Conservation (phyloP, 2,888 invertebrate genomes). For the Apomyelois bistriatella region DNA sequence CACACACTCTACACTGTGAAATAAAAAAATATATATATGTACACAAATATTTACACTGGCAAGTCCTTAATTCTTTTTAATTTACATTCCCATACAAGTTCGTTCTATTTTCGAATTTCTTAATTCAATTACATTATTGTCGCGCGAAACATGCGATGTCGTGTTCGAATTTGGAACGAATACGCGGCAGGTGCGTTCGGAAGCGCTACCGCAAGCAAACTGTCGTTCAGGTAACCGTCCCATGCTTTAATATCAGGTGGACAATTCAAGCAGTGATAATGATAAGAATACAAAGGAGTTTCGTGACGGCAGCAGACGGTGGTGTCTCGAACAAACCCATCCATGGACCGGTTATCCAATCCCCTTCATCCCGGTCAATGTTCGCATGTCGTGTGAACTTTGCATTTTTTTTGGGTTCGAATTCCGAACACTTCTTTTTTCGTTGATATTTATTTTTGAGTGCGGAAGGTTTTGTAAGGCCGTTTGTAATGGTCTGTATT, state of each 20-base stretch:
- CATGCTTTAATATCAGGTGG: conserved; percentile 59
- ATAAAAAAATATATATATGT: conserved; percentile 29
- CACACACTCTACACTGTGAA: conserved; percentile 39
- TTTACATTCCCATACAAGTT: conserved; percentile 39
- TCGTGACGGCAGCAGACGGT: conserved; percentile 21
- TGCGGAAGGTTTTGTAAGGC: conserved; percentile 3
- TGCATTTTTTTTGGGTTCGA: conserved; percentile 9
- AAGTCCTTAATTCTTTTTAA: conserved; percentile 28
- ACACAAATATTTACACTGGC: conserved; percentile 49
- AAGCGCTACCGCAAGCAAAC: conserved; percentile 41
- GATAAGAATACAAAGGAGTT: conserved; percentile 45
- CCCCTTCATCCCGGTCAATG: conserved; percentile 34
- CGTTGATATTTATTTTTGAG: conserved; percentile 3
- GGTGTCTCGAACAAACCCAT: conserved; percentile 24
- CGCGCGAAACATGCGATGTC: conserved; percentile 24
- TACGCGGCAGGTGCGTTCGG: conserved; percentile 38
- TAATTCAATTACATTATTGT: conserved; percentile 43
- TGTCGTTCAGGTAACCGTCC: conserved; percentile 44
- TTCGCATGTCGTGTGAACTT: conserved; percentile 28
- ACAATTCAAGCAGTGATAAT: conserved; percentile 63
- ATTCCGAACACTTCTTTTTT: conserved; percentile 6
- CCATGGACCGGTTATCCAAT: conserved; percentile 42
- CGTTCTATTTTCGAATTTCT: conserved; percentile 31
- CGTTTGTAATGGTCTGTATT: background rate
- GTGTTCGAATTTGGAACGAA: conserved; percentile 27